phyloP scores from a whole-genome alignment of 2,113 vertebrate species.

The Henicopernis longicauda region DNA sequence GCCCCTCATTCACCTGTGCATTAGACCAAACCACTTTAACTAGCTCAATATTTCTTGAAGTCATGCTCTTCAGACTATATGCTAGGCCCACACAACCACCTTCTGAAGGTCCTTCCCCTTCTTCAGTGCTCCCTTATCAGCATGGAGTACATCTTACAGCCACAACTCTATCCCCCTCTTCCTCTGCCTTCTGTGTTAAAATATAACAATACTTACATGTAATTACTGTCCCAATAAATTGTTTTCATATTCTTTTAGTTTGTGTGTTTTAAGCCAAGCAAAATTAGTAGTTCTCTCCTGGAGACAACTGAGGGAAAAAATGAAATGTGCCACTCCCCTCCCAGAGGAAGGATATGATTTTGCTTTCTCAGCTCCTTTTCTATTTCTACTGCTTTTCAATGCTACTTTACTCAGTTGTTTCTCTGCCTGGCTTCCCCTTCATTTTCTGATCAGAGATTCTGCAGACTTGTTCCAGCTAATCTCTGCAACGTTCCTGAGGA shows the following conservation, averaged over 20 bases:
- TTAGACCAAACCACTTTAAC: neutral
- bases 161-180: neutral
- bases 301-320: neutral
- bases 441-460: neutral
- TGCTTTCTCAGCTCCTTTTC: neutral
- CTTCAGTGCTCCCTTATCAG: neutral
- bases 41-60: neutral
- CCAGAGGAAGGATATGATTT: neutral
- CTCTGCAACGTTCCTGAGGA: neutral
- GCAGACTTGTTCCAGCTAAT: neutral
- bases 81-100: neutral
- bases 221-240: neutral
- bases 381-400: neutral
- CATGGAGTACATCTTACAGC: rapidly evolving
- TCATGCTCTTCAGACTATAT: neutral
- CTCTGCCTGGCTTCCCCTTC: neutral
- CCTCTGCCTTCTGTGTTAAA: neutral
- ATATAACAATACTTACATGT: neutral
- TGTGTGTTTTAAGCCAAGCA: neutral
- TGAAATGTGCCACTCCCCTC: neutral
- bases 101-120: neutral
- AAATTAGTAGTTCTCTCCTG: neutral
- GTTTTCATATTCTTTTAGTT: neutral
- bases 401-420: neutral
- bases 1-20: rapidly evolving